Conservation (phyloP, 2,888 invertebrate genomes). For the Vannuccia rotundouncinata region DNA sequence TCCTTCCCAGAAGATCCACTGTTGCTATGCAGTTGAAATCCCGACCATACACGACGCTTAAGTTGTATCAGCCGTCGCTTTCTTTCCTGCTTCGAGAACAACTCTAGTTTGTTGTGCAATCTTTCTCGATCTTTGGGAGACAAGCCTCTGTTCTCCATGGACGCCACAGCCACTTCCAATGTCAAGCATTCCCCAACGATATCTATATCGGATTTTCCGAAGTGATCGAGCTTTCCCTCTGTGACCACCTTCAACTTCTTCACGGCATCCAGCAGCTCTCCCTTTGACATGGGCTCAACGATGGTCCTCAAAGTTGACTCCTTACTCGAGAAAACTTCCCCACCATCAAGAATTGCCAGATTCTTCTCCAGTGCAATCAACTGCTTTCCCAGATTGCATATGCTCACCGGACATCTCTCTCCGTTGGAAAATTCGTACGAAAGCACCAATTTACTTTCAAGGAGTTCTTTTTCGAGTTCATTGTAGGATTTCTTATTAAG, state of each 20-base stretch:
- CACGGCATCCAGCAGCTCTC: background rate
- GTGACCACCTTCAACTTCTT: background rate
- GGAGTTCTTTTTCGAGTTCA: constrained; percentile 1
- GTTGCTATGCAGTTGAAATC: background rate
- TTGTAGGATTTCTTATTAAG: background rate
- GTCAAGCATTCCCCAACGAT: background rate
- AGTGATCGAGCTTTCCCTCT: background rate
- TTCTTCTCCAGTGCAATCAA: background rate
- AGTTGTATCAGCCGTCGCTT: background rate
- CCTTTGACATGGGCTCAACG: background rate
- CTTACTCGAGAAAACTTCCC: constrained; percentile 6
- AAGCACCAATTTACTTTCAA: background rate
- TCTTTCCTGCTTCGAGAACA: background rate
- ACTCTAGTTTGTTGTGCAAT: background rate
- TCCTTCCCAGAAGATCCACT: background rate
- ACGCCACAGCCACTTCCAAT: constrained; percentile 1
- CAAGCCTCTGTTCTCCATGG: background rate
- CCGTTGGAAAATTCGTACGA: constrained; percentile 3
- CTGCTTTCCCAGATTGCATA: background rate
- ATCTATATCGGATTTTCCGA: background rate
- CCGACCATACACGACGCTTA: background rate
- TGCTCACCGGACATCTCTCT: background rate
- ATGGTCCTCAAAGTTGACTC: background rate
- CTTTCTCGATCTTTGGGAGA: background rate
- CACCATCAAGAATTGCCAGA: constrained; percentile 1